These are phyloP conservation scores for Astreopora myriophthalma DNA, from an alignment of 64 coral and sea anemone species.

Conservation along the genomic window DNA sequence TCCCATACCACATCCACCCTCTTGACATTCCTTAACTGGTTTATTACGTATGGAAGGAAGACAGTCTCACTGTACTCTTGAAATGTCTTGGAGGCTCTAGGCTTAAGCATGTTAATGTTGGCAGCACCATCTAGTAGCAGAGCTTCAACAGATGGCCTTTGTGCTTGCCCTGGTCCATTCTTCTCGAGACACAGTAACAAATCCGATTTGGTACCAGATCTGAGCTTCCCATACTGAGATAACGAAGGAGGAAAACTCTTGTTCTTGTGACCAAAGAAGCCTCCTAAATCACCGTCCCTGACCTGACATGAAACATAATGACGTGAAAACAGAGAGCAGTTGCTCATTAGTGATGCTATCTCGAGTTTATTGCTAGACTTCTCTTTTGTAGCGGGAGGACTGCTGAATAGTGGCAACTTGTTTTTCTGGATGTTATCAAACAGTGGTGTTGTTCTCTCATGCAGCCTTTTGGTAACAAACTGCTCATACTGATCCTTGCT, in stretches of 20 bases:
- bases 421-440: conserved; percentile 41
- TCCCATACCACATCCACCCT: conserved; percentile 72
- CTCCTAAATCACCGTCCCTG: conserved; percentile 31
- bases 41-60: conserved; percentile 46
- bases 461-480: conserved; percentile 24
- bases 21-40: conserved; percentile 37
- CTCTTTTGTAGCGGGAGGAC: neutral
- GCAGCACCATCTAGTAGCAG: conserved; percentile 54
- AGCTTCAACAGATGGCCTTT: conserved; percentile 41
- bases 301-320: conserved; percentile 52
- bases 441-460: conserved; percentile 29
- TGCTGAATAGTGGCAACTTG: conserved; percentile 26
- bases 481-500: conserved; percentile 30
- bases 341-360: conserved; percentile 58
- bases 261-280: conserved; percentile 55
- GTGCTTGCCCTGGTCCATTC: neutral
- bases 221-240: conserved; percentile 20
- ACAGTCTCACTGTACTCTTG: conserved; percentile 47
- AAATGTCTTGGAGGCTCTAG: conserved; percentile 55
- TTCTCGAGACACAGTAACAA: conserved; percentile 33
- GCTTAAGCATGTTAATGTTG: conserved; percentile 66
- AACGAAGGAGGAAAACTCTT: conserved; percentile 36
- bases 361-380: conserved; percentile 24
- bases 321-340: conserved; percentile 32
- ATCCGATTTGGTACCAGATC: conserved; percentile 59